Evolutionary conservation across 2,888 invertebrate genomes (phyloP).

Genomic region (Xestia c-nigrum): DNA sequence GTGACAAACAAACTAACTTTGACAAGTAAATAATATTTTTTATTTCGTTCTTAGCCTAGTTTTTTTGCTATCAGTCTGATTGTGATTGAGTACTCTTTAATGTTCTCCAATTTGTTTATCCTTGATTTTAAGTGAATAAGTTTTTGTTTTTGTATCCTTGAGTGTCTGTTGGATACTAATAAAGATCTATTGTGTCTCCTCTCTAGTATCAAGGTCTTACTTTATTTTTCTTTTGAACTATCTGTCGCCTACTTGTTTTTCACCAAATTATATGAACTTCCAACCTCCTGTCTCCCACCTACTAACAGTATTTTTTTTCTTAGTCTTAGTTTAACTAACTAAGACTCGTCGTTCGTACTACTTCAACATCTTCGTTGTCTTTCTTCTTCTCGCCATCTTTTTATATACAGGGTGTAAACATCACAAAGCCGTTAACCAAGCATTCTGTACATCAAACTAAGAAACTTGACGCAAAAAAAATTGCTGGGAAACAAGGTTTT

Average conservation of each 20-base stretch:
- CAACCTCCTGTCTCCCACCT: background rate
- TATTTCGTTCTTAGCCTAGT: background rate
- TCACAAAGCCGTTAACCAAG: no score
- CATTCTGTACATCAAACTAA: no score
- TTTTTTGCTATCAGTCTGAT: background rate
- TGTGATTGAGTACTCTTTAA: slow-evolving; percentile 11
- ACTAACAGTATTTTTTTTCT: background rate
- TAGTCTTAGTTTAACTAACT: no score
- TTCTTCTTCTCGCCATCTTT: background rate
- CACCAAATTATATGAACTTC: background rate
- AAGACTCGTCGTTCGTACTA: no score
- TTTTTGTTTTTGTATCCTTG: slow-evolving; percentile 23
- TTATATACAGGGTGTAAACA: no score
- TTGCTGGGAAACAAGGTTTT: no score
- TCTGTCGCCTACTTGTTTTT: background rate
- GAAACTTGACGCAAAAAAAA: no score
- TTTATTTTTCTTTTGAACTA: background rate
- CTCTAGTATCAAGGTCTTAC: background rate
- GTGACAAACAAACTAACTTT: no score
- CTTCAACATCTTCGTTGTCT: background rate
- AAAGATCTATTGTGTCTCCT: slow-evolving; percentile 14
- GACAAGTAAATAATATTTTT: background rate
- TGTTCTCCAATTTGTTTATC: slow-evolving; percentile 6
- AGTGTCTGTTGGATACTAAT: background rate
- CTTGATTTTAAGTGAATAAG: background rate